These are phyloP conservation scores for Meteorus cinctellus DNA, from an alignment of 2,888 invertebrate genomes.

Conservation along the genomic window DNA sequence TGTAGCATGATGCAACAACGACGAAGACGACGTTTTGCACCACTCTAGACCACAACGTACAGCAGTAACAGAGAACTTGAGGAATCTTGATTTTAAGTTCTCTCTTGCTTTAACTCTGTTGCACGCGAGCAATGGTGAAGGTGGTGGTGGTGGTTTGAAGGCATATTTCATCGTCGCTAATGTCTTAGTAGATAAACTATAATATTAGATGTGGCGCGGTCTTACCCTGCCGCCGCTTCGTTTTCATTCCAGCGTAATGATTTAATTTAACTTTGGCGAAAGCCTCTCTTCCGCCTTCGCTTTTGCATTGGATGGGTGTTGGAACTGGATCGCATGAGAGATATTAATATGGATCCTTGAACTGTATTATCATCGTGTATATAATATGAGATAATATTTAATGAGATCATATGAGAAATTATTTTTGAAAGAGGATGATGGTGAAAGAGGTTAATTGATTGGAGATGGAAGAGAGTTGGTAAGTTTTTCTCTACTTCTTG, in stretches of 20 bases:
- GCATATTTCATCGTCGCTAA: constrained; percentile 72
- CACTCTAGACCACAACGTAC: constrained; percentile 2
- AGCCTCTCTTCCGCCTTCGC: constrained; percentile 68
- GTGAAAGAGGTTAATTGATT: background rate
- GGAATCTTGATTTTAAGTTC: constrained; percentile 42
- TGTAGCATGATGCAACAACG: constrained; percentile 4
- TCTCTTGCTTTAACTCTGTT: constrained; percentile 7
- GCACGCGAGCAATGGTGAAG: constrained; percentile 40
- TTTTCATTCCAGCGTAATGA: constrained; percentile 65
- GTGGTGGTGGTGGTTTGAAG: constrained; percentile 55
- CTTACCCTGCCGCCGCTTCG: background rate
- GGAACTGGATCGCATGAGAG: constrained; percentile 35
- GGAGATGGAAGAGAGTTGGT: background rate
- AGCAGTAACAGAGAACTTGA: constrained; percentile 2
- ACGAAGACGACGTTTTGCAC: constrained; percentile 10
- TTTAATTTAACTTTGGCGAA: constrained; percentile 73
- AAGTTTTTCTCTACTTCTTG: no score
- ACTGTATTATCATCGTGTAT: constrained; percentile 19
- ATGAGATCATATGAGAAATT: constrained; percentile 4
- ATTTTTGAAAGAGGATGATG: background rate
- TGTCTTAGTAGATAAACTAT: constrained; percentile 73
- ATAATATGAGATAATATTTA: constrained; percentile 7
- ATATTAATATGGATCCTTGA: constrained; percentile 35
- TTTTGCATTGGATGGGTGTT: constrained; percentile 50
- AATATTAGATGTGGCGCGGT: constrained; percentile 55